Base-by-base conservation (phyloP, 2,888 invertebrate species). In the Chesias legatella region DNA sequence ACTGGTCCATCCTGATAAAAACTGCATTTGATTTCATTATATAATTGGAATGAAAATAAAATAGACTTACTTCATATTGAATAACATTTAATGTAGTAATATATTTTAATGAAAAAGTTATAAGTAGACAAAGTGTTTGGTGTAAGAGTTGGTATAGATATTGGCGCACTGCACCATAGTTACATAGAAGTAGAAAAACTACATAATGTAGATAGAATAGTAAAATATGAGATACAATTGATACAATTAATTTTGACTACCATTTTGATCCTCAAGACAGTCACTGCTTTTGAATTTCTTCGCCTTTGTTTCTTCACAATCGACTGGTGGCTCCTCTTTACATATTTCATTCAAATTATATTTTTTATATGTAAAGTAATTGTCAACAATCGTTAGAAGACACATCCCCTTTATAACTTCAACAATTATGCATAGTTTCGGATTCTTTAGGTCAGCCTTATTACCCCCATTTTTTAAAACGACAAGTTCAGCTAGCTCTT, bases 321-420 rank as follows among this genome's bases (percentile, higher is more conserved):
- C 86, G 59, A 73, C 78, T n/a, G 56, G 44, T 23, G 65, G 33
- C 29, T 86, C 84, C 5, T 83, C 83, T 58, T 86, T 88, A 59
- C 78, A 79, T 50, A 91, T 66, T 74, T 95, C 94, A 45, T 92
- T 75, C 43, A 97, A 82, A 85, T 98, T 98, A 79, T 95, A 98
- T 72, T 96, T 97, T 59, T 93, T 94, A 68, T 91, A 93, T 51
- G 90, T 90, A 61, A 90, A 90, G 77, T 94, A 98, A 73, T 96
- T 91, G 17, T 93, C 93, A 17, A 96, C 91, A 40, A 98, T 91
- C 46, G 94, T 92, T 6, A 98, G 65, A 51, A 96, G 92, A 60
- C 95, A 96, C 59, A 94, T 90, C 11, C 92, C 92, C 63, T 94
- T 93, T 31, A 98, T 91, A 27, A 97, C 88, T 88, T 98, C 97